A percentile compares a stretch with the other conserved stretches of the same genome.
These are phyloP conservation scores for Pteropus rufus DNA, from an alignment of 2,797 vertebrate species.

Conservation along the genomic window DNA sequence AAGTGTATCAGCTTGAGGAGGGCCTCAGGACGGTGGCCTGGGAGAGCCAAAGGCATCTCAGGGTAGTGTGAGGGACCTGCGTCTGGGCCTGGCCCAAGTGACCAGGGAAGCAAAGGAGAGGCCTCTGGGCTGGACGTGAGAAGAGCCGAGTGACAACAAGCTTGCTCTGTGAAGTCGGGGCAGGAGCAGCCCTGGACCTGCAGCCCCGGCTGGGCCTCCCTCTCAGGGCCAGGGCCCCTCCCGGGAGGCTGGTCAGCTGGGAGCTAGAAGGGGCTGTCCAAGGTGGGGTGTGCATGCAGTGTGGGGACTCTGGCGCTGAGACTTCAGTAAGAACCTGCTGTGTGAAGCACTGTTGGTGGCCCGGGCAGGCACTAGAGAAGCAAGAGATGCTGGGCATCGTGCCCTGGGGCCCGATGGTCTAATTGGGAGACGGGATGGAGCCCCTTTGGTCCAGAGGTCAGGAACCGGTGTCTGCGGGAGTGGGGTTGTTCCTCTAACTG, in stretches of 20 bases:
- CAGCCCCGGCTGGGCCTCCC: neutral
- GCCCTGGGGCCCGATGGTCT: neutral
- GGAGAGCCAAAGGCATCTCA: neutral
- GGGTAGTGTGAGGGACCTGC: neutral
- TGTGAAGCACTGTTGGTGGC: neutral
- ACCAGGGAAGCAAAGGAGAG: neutral
- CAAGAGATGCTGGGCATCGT: neutral
- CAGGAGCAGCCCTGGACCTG: neutral
- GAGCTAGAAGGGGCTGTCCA: neutral
- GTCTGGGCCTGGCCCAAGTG: neutral
- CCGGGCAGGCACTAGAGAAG: neutral
- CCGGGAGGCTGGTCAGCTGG: neutral
- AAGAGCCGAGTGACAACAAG: neutral
- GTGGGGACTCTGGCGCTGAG: neutral
- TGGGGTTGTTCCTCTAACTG: neutral
- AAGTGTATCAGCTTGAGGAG: too few relatives aligned
- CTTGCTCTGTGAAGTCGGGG: neutral
- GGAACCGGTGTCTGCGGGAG: neutral
- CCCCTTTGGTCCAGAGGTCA: neutral
- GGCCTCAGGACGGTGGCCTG: neutral
- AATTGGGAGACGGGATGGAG: neutral
- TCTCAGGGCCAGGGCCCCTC: neutral
- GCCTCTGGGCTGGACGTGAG: neutral
- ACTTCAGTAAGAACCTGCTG: neutral
- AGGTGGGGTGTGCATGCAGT: fast-evolving